Conservation (phyloP, 1,140 invertebrate genomes). For the Pinna nobilis region DNA sequence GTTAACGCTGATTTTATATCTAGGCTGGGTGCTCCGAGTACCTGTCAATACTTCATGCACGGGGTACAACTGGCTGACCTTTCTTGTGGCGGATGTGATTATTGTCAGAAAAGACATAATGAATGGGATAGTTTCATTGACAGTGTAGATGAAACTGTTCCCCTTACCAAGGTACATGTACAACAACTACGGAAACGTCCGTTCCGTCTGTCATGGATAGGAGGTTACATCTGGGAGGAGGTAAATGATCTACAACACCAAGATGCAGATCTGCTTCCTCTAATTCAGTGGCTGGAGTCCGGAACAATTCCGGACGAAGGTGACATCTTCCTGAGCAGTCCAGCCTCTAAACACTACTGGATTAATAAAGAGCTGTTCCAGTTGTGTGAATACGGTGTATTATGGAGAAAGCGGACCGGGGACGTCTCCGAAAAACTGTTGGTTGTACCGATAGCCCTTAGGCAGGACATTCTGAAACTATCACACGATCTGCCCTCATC, state of each 20-base stretch:
- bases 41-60: constrained; percentile 28
- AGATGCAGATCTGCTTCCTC: too few relatives aligned
- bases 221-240: too few relatives aligned
- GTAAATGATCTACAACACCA: too few relatives aligned
- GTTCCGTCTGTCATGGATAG: too few relatives aligned
- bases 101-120: constrained; percentile 22
- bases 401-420: constrained; percentile 2
- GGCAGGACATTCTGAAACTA: not conserved
- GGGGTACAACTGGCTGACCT: constrained; percentile 1
- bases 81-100: constrained; percentile 29
- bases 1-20: constrained; percentile 56
- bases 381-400: constrained; percentile 15
- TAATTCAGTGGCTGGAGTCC: constrained; percentile 16
- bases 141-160: constrained; percentile 14
- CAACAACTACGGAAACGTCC: too few relatives aligned
- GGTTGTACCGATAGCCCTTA: not conserved
- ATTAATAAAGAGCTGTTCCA: constrained; percentile 30
- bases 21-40: not conserved
- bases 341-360: constrained; percentile 20
- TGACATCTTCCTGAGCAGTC: constrained; percentile 13
- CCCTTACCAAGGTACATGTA: too few relatives aligned
- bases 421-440: too few relatives aligned
- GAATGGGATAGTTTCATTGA: constrained; percentile 14
- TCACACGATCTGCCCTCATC: constrained; percentile 20
- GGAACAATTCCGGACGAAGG: constrained; percentile 8